A percentile compares a stretch with the other conserved stretches of the same genome.
These are phyloP conservation scores for Leucophenga maculata DNA, from an alignment of 2,888 invertebrate genomes.

Conservation along the genomic window DNA sequence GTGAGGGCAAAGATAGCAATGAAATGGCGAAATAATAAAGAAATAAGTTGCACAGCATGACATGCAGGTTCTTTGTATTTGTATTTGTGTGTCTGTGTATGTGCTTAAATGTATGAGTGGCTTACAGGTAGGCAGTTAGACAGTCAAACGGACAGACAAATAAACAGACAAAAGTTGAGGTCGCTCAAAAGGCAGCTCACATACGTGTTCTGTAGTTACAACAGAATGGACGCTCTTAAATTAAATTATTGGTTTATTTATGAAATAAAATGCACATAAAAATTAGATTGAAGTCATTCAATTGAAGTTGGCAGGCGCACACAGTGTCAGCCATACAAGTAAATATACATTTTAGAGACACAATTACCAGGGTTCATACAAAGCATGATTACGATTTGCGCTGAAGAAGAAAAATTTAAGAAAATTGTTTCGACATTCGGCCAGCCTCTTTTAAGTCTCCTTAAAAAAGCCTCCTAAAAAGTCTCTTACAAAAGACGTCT, in stretches of 20 bases:
- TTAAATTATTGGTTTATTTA: conserved; percentile 59
- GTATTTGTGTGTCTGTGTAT: not conserved
- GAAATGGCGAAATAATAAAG: conserved; percentile 18
- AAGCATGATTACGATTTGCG: too few species aligned
- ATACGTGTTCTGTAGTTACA: not conserved
- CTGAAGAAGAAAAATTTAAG: too few species aligned
- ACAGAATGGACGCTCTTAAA: conserved; percentile 40
- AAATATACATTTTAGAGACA: not conserved
- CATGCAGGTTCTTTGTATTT: not conserved
- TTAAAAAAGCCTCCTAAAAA: too few species aligned
- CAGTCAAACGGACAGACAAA: not conserved
- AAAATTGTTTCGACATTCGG: too few species aligned
- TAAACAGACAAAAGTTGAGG: not conserved
- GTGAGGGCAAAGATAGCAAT: not conserved
- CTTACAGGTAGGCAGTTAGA: not conserved
- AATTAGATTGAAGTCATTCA: conserved; percentile 41
- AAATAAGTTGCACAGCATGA: conserved; percentile 15
- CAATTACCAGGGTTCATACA: too few species aligned
- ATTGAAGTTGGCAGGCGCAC: not conserved
- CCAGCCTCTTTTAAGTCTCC: too few species aligned
- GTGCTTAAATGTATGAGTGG: not conserved
- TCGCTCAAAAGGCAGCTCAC: too few species aligned
- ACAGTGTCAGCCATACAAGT: too few species aligned
- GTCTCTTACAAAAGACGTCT: too few species aligned
- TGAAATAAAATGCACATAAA: conserved; percentile 54